phyloP scores from a whole-genome alignment of 2,113 vertebrate genomes.

The Brachyistius frenatus region DNA sequence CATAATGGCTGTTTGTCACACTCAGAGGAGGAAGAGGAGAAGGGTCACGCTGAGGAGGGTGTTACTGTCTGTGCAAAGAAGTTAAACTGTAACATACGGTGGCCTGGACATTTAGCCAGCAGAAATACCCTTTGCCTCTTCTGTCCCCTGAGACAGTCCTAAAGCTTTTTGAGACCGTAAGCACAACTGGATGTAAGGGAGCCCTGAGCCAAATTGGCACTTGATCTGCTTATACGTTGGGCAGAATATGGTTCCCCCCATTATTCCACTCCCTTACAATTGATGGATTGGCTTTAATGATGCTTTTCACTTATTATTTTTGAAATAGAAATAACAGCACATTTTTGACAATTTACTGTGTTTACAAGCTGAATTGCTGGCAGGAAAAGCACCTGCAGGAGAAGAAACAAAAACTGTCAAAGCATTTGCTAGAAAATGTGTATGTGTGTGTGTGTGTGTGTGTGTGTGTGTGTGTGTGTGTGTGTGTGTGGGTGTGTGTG shows the following conservation, averaged over 20 bases:
- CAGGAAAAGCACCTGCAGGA: constrained; percentile 8
- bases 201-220: neutral
- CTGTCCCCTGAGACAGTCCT: neutral
- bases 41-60: neutral
- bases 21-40: neutral
- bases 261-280: neutral
- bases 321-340: neutral
- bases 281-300: neutral
- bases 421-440: constrained; percentile 13
- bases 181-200: neutral
- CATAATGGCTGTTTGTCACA: constrained; percentile 13
- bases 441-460: neutral
- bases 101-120: neutral
- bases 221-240: neutral
- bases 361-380: neutral
- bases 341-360: neutral
- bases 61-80: neutral
- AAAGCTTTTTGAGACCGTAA: neutral
- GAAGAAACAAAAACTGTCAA: neutral
- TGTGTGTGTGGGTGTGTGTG: neutral
- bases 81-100: neutral
- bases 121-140: neutral
- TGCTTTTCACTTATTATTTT: neutral
- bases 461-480: no score
- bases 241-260: neutral